Base-by-base conservation (phyloP, 2,888 invertebrate species). In the Andrena dorsata region DNA sequence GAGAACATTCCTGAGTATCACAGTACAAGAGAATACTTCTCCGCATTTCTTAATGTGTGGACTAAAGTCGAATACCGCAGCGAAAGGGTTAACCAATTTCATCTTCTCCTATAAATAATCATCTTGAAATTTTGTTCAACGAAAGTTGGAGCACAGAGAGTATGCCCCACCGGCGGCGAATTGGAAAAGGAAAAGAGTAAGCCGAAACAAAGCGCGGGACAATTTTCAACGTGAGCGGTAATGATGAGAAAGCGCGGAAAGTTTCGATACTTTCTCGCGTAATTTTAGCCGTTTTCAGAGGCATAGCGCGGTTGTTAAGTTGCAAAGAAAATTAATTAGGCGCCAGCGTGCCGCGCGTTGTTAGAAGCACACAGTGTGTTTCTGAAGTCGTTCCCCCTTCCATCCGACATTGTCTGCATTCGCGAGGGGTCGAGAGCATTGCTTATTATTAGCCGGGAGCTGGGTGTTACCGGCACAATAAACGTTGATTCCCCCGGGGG, bases 241-340 rank as follows among this genome's bases (percentile, higher is more conserved):
- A 84, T 68, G 77, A 84, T 81, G 81, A 84, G 86, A 84, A 82
- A 84, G 84, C 75, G 76, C 20, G 65, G 70, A 84, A 86, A 86
- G 87, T 86, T 86, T 86, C 73, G 80, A 82, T 80, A 82, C 76
- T 69, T 65, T 63, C 51, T 76, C 78, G 82, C 75, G 75, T 80
- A 82, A 84, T 86, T 86, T 84, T 75, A 86, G 82, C 60, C 68
- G 71, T 86, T 82, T 82, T 70, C 73, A 66, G 77, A 70, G 58
- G 70, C 70, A 71, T 78, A 51, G 47, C 41, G 63, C 51, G 84
- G 65, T 73, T 84, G 86, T 86, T 84, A 76, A 79, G 86, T 77
- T 79, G 80, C 79, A 88, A 87, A 86, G 88, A 88, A 88, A 87
- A 88, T 87, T 87, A 88, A 88, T 88, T 88, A 88, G 83, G 75